A percentile compares a stretch with the other conserved stretches of the same genome.
Conservation (phyloP, 2,113 vertebrate species). For the Apteryx mantelli region DNA sequence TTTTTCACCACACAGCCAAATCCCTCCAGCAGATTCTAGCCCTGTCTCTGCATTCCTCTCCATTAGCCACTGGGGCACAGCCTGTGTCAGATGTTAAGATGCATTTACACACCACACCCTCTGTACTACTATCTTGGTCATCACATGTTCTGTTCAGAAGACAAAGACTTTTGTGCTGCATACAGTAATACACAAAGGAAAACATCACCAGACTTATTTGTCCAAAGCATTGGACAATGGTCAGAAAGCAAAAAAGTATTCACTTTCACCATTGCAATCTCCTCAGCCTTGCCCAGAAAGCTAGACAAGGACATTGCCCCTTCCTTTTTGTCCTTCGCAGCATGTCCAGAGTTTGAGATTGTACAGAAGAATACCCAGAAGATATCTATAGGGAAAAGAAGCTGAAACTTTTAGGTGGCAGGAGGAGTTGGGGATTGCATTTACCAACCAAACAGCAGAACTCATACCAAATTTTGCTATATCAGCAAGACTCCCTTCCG, state of each 20-base stretch:
- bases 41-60: neutral
- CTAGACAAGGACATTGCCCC: neutral
- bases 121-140: neutral
- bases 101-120: neutral
- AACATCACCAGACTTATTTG: neutral
- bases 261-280: neutral
- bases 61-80: neutral
- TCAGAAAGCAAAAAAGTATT: neutral
- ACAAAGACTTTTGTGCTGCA: neutral
- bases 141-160: neutral
- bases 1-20: neutral
- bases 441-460: neutral
- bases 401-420: neutral
- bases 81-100: neutral
- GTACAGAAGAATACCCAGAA: neutral
- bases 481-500: neutral
- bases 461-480: neutral
- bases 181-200: neutral
- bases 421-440: neutral
- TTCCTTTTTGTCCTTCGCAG: neutral
- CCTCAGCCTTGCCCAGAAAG: neutral
- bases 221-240: neutral
- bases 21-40: neutral
- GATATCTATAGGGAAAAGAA: neutral
- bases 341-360: neutral